phyloP scores from a whole-genome alignment of 37 sponge, comb jelly and placozoan species.

The Amphimedon queenslandica region DNA sequence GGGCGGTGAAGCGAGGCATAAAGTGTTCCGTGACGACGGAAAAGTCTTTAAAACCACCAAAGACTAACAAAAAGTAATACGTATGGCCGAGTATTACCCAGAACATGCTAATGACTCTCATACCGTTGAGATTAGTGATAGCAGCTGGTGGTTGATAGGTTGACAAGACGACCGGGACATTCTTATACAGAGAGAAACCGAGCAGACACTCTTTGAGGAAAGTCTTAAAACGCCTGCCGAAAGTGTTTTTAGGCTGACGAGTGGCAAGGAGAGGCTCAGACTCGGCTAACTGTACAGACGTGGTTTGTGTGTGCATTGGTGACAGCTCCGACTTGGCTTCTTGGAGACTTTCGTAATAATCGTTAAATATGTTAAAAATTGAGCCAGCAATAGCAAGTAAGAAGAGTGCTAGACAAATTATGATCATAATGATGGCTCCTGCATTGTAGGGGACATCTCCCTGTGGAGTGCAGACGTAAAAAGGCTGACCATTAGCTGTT shows the following conservation, averaged over 20 bases:
- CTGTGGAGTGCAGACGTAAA: background rate
- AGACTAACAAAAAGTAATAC: slow-evolving; percentile 11
- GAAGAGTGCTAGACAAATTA: background rate
- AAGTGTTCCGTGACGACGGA: background rate
- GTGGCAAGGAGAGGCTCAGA: slow-evolving; percentile 1
- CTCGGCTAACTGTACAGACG: background rate
- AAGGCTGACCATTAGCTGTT: background rate
- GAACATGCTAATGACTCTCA: slow-evolving; percentile 80
- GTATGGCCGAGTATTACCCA: slow-evolving; percentile 83
- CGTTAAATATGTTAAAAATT: background rate
- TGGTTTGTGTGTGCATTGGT: background rate
- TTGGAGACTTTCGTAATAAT: background rate
- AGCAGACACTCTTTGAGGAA: slow-evolving; percentile 11
- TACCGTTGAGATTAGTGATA: slow-evolving; percentile 70
- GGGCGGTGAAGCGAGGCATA: slow-evolving; percentile 32
- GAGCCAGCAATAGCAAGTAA: background rate
- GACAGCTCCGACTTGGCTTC: background rate
- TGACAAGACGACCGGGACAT: slow-evolving; percentile 41
- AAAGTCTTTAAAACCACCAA: background rate
- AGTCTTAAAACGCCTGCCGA: background rate
- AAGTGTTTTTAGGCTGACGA: background rate
- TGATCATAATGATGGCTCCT: background rate
- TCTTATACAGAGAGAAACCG: slow-evolving; percentile 74
- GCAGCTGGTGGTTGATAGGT: slow-evolving; percentile 57
- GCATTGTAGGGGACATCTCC: background rate